These are phyloP conservation scores for Sthenelais limicola DNA, from an alignment of 2,888 invertebrate species.

Conservation along the genomic window DNA sequence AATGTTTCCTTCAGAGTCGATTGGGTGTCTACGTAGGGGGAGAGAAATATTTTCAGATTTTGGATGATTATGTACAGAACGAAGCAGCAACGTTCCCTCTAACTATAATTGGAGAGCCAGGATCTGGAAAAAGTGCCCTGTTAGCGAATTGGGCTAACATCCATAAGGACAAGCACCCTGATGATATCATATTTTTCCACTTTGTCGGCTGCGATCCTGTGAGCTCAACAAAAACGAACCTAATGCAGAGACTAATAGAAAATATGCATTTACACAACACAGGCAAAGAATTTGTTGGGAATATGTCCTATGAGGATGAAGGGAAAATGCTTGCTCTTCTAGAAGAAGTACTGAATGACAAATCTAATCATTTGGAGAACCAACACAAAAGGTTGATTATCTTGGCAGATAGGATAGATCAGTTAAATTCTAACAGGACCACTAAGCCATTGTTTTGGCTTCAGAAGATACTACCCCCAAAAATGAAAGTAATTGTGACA, in stretches of 20 bases:
- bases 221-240: conserved; percentile 20
- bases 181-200: conserved; percentile 58
- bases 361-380: too few relatives aligned
- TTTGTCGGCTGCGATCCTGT: conserved; percentile 53
- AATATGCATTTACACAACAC: neutral
- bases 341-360: too few relatives aligned
- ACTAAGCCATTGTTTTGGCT: conserved; percentile 41
- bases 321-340: too few relatives aligned
- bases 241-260: conserved; percentile 3
- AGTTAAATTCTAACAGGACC: neutral
- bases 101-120: conserved; percentile 58
- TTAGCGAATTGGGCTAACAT: conserved; percentile 56
- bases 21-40: conserved; percentile 57
- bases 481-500: conserved; percentile 38
- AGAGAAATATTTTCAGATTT: conserved; percentile 50
- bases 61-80: conserved; percentile 45
- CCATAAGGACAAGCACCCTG: conserved; percentile 44
- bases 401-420: conserved; percentile 15
- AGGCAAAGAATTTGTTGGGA: too few relatives aligned
- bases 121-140: conserved; percentile 64
- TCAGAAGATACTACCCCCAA: conserved; percentile 32
- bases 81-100: conserved; percentile 42
- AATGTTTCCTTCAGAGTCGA: conserved; percentile 58
- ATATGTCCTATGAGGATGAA: too few relatives aligned
- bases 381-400: conserved; percentile 1